Base-by-base conservation (phyloP, 2,888 invertebrate genomes). In the Ectropis crepuscularia region DNA sequence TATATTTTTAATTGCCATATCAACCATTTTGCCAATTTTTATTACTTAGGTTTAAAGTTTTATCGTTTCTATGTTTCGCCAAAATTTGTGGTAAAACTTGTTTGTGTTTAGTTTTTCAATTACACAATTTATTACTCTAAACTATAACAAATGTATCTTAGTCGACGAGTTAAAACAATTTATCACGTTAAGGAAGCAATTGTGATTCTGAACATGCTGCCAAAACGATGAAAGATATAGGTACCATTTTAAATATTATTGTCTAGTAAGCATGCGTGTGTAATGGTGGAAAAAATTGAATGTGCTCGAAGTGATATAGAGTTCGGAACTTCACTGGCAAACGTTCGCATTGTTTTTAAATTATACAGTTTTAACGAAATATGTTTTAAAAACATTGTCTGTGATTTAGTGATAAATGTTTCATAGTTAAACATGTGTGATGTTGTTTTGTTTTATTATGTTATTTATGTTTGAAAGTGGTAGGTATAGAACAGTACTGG, bases 211-310 rank as follows among this genome's bases (percentile, higher is more conserved):
- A 46, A 16, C 11, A 51, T 69, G 71, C 68, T 72, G 78, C 77
- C 76, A 79, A 78, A 82, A 78, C 72, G 79, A 75, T 73, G 72
- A 76, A 76, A 75, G 75, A 79, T 78, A 76, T 76, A n/a, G n/a
- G n/a, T n/a, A 77, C 74, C 71, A 57, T 64, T 51, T 50, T 47
- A 60, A 60, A 57, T 60, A 55, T 51, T 64, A 60, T 63, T 60
- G 60, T 60, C 41, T 43, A 48, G 61, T 46, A 46, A 47, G 53
- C 45, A 16, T 12, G 39, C 45, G 8, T 59, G 59, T 64, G 64
- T 64, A 60, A 64, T 57, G 47, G 59, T 38, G 63, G 60, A 53
- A 60, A 63, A 59, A 59, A 63, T 55, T 55, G 46, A 54, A 59
- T 59, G 47, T 51, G 42, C 47, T 43, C 39, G 54, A 38, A 39